phyloP scores from a whole-genome alignment of 2,113 vertebrate species.

The Sceloporus undulatus region DNA sequence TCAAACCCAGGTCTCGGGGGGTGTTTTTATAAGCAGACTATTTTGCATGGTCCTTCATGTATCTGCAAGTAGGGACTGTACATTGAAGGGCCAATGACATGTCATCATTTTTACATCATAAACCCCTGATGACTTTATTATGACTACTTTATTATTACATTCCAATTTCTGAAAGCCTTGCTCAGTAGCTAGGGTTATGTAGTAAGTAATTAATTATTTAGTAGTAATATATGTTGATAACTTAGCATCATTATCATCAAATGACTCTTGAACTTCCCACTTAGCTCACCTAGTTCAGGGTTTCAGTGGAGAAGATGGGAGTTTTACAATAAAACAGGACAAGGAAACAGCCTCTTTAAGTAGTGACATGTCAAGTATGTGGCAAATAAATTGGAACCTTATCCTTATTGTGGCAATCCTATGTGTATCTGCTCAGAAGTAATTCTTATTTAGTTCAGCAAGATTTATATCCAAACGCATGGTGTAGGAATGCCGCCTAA shows the following conservation, averaged over 20 bases:
- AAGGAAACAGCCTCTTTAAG: constrained; percentile 43
- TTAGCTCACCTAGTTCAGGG: neutral
- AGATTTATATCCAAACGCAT: neutral
- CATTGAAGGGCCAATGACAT: neutral
- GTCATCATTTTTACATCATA: neutral
- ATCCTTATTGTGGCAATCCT: neutral
- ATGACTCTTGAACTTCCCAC: neutral
- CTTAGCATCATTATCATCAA: too few relatives aligned
- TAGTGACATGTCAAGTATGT: constrained; percentile 34
- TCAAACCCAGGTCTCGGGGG: too few relatives aligned
- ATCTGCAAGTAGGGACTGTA: neutral
- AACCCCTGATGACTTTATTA: neutral
- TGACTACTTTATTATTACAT: neutral
- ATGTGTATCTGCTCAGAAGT: too few relatives aligned
- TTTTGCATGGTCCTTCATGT: neutral
- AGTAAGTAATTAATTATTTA: neutral
- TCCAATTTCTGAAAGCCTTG: neutral
- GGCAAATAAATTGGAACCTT: constrained; percentile 31
- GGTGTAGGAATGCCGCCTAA: neutral
- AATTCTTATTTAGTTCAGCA: too few relatives aligned
- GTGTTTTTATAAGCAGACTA: too few relatives aligned
- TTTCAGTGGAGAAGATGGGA: neutral
- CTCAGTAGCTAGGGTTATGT: neutral
- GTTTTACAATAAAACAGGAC: neutral
- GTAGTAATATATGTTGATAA: too few relatives aligned